Base-by-base conservation (phyloP, 2,888 invertebrate species). In the Phorcus lineatus region DNA sequence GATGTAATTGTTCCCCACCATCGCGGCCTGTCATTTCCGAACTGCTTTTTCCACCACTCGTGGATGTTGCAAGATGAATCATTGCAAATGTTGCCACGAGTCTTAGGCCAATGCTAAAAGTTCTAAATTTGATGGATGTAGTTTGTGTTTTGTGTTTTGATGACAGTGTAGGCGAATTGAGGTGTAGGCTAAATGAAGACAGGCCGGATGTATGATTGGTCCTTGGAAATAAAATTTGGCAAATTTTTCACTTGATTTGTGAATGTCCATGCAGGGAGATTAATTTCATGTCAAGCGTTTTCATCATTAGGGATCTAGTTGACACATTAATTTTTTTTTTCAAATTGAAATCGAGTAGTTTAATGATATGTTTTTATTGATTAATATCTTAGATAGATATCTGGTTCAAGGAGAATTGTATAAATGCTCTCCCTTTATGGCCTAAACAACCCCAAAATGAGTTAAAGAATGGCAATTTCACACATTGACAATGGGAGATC, bases 11-110 rank as follows among this genome's bases (percentile, higher is more conserved):
- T 70, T 24, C 36, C 40, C 62, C 28, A 62, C 62, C 16, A 62
- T 62, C 62, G 28, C 28, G 13, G 36, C 70, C 70, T 70, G 70
- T 70, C 70, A 70, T 70, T 70, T 70, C 70, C 70, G 36, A 36
- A 31, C 36, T 19, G 19, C 11, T 28, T 70, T 70, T 70, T 70
- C 28, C 13, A 4, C 24, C 28, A 6, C 47, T 47, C 47, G 47
- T 47, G 47, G 11, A 47, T 47, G 47, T 47, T 47, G 47, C 7
- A 62, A 28, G 16, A 24, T 24, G 62, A 62, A 62, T 62, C 28
- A 24, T 24, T 62, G 62, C 28, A 62, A 24, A 62, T 17, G 24
- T 62, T 24, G 62, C 16, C 62, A 28, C 28, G 16, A 4, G 24
- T 24, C 62, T 62, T 62, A 62, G 28, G 28, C 24, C 17, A 2